phyloP scores from a whole-genome alignment of 2,888 invertebrate genomes.

The Drosophila greeni region DNA sequence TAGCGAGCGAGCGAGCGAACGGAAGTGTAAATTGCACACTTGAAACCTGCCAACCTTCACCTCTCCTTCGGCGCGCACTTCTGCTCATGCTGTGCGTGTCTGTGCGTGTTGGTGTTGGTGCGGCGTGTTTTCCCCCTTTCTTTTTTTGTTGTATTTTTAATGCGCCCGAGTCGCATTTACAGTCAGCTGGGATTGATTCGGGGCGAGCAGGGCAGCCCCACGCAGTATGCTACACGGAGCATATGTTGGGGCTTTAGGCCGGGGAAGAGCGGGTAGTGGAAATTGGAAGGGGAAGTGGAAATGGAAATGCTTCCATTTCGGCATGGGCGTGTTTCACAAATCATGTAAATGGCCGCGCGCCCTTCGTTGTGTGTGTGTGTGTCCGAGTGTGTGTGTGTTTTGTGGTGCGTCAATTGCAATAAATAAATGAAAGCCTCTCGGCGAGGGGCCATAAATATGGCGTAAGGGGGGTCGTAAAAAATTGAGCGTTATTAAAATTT shows the following conservation, averaged over 20 bases:
- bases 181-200: conserved; percentile 67
- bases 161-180: conserved; percentile 50
- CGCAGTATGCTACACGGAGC: conserved; percentile 59
- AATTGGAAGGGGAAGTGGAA: conserved; percentile 4
- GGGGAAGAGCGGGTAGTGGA: neutral
- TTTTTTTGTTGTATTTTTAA: conserved; percentile 51
- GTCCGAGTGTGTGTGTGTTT: neutral
- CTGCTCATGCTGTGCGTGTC: conserved; percentile 5
- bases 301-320: conserved; percentile 12
- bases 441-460: conserved; percentile 30
- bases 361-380: neutral
- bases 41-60: conserved; percentile 55
- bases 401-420: conserved; percentile 29
- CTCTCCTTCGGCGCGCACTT: conserved; percentile 14
- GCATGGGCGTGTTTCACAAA: conserved; percentile 24
- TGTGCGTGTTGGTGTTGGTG: conserved; percentile 5
- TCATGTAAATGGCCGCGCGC: conserved; percentile 21
- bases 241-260: conserved; percentile 52
- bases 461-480: conserved; percentile 27
- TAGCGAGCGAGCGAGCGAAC: conserved; percentile 50
- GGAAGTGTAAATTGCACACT: conserved; percentile 72
- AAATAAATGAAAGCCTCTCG: conserved; percentile 25
- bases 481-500: conserved; percentile 62
- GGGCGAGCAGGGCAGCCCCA: conserved; percentile 46
- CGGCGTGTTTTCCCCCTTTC: conserved; percentile 5